Conservation (phyloP, 2,113 vertebrate genomes). For the Camelus bactrianus region DNA sequence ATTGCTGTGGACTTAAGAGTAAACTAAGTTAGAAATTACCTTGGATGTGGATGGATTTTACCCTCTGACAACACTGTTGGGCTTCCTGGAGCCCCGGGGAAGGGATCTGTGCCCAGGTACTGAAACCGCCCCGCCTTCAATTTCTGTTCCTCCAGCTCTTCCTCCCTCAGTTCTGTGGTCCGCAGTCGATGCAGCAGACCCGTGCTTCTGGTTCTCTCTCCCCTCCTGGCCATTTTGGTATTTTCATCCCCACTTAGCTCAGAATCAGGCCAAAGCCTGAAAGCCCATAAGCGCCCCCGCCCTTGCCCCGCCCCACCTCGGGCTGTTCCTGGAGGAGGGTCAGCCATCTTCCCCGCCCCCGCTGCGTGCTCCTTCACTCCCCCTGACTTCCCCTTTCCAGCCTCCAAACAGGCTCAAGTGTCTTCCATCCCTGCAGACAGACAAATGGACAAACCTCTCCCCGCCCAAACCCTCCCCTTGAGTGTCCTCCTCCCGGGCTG, state of each 20-base stretch:
- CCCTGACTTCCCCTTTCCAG: background rate
- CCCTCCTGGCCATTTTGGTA: background rate
- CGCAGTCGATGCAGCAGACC: too few species aligned
- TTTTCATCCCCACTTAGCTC: background rate
- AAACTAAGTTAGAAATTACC: background rate
- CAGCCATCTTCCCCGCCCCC: background rate
- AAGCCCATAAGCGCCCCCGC: fast-evolving
- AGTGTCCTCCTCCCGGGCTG: background rate
- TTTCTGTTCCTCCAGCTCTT: too few species aligned
- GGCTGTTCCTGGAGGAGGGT: too few species aligned
- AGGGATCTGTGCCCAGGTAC: background rate
- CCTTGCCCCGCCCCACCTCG: too few species aligned
- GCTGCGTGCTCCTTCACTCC: too few species aligned
- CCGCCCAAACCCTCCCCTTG: fast-evolving
- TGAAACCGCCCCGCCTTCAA: background rate
- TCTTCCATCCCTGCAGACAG: background rate
- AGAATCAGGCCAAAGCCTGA: background rate
- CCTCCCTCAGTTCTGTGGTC: background rate
- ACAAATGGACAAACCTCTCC: background rate
- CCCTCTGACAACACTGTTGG: fast-evolving
- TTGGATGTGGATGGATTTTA: fast-evolving
- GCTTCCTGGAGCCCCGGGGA: fast-evolving
- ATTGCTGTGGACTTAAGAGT: background rate
- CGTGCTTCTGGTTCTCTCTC: background rate
- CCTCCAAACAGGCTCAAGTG: background rate